Evolutionary conservation across 23 tunicate genomes (phyloP).

Genomic region (Styela clava): DNA sequence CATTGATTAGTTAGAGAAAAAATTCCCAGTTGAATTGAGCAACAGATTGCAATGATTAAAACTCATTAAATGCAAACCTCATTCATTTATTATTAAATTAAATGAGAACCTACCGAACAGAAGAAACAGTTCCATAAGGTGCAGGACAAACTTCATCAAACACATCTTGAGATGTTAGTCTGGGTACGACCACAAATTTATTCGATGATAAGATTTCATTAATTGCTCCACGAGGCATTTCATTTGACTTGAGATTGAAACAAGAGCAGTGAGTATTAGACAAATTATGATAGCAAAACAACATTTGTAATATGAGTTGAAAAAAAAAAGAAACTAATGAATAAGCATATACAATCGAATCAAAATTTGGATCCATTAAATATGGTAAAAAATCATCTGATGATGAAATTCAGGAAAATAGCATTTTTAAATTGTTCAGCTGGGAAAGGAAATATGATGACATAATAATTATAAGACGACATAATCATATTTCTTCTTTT

Average conservation of each 20-base stretch:
- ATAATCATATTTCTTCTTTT: too few relatives aligned
- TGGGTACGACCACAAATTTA: slow-evolving; percentile 62
- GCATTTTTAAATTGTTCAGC: too few relatives aligned
- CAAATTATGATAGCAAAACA: neutral
- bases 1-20: too few relatives aligned
- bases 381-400: too few relatives aligned
- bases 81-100: too few relatives aligned
- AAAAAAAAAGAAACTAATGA: neutral
- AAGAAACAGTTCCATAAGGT: slow-evolving; percentile 20
- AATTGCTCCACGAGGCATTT: slow-evolving; percentile 88
- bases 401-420: too few relatives aligned
- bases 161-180: slow-evolving; percentile 64
- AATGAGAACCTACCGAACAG: slow-evolving; percentile 30
- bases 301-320: neutral
- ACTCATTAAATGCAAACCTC: too few relatives aligned
- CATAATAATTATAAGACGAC: too few relatives aligned
- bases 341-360: neutral
- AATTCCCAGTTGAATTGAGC: too few relatives aligned
- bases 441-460: too few relatives aligned
- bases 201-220: slow-evolving; percentile 54
- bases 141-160: slow-evolving; percentile 87
- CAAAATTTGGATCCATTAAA: neutral
- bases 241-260: slow-evolving; percentile 40
- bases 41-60: too few relatives aligned
- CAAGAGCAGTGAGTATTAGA: neutral